Base-by-base conservation (phyloP, 2,888 invertebrate genomes). In the Caenorhabditis sp. region DNA sequence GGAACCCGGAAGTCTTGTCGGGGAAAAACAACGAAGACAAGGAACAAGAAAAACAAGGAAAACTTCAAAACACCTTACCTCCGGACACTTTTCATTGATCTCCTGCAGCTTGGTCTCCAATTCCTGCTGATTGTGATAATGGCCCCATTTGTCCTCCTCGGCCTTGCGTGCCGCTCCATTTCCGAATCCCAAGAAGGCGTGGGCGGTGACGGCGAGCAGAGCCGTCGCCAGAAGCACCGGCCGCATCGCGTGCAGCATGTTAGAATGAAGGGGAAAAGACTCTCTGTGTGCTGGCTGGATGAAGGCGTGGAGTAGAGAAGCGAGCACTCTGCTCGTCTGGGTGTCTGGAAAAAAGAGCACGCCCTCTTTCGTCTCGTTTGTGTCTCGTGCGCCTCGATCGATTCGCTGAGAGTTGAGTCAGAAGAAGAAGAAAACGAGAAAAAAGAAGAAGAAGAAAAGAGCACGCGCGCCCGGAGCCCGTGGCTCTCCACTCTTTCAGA, bases 31-130 rank as follows among this genome's bases (percentile, higher is more conserved):
- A 26, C 54, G 10, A n/a, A 51, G 22, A 8, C 51, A 28, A 47
- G 44, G 22, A 49, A 54, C 19, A 0, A n/a, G 1, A 35, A 35
- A 58, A 58, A 58, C 16, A 31, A n/a, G 16, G 0, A 47, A 47
- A 19, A 47, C 1, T 7, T 16, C 26, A 16, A 41, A 28, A 41
- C 26, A 66, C 0, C 96, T 95, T 84, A 96, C 95, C 91, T 95
- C 95, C 6, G 95, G 95, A 92, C 96, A 96, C 92, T 94, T 94
- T 85, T 93, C 92, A 91, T 95, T 94, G 82, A 92, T 86, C 59
- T 88, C 85, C 38, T 73, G 74, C 49, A 92, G 84, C 51, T 86
- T 85, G 26, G 80, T 77, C 59, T 89, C 88, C 83, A 92, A 61
- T 51, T 86, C 87, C 10, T 88, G 81, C 61, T 90, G 90, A 77